Conservation (phyloP, 2,888 invertebrate genomes). For the Phlogophora meticulosa region DNA sequence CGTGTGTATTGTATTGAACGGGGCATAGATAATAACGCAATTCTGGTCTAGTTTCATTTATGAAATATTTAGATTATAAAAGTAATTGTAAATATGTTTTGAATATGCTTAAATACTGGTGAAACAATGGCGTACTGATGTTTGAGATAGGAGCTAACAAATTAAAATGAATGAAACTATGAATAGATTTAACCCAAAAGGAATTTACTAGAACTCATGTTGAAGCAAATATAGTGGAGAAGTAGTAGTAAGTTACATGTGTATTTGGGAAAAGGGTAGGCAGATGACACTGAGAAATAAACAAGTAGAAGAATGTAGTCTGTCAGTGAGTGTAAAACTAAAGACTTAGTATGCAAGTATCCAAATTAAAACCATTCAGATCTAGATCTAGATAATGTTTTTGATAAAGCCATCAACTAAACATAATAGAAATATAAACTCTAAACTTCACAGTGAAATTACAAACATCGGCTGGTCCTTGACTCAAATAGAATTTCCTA, state of each 20-base stretch:
- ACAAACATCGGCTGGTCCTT: slow-evolving; percentile 11
- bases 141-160: slow-evolving; percentile 2
- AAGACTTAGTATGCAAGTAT: no score
- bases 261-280: not conserved
- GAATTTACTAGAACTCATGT: slow-evolving; percentile 1
- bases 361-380: no score
- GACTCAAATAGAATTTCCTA: slow-evolving; percentile 25
- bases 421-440: not conserved
- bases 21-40: slow-evolving; percentile 60
- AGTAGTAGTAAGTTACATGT: not conserved
- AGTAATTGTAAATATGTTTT: slow-evolving; percentile 40
- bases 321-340: no score
- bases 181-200: not conserved
- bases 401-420: no score
- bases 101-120: slow-evolving; percentile 24
- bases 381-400: no score
- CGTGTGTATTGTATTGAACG: slow-evolving; percentile 62
- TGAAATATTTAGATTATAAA: slow-evolving; percentile 51
- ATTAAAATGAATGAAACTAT: slow-evolving; percentile 24
- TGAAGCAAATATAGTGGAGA: slow-evolving; percentile 7
- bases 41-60: slow-evolving; percentile 62
- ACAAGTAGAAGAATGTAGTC: no score
- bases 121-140: slow-evolving; percentile 38
- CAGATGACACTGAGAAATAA: not conserved
- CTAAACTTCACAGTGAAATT: not conserved